Evolutionary conservation across 2,888 invertebrate genomes (phyloP), one percentile per base, ranked within the genome.

Genomic region (Frankliniella fusca): DNA sequence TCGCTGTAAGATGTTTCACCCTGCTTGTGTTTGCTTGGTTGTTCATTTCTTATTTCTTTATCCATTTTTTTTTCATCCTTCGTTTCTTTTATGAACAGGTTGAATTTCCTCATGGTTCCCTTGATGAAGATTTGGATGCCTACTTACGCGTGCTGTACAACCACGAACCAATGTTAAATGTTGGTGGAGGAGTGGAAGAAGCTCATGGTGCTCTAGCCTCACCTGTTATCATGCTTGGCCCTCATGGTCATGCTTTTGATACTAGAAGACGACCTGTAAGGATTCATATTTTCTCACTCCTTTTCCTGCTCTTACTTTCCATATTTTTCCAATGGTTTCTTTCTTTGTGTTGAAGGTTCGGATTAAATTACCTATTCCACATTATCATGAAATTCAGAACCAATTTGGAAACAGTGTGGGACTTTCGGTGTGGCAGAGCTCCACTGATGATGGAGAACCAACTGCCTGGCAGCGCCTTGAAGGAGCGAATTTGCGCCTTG

Each of bases 191-290:
- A 23, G 81, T 81, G 11, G 80, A 70, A n/a, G 54, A 80, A 7
- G 49, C 54, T 28, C 81, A 65, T n/a, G 61, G 82, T 27, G 85
- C 85, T 28, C 80, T 86, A 23, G 86, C 86, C 15, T 85, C 86
- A 11, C 86, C 86, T 27, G 84, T 86, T n/a, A 84, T 86, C 27
- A 85, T 85, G 85, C 80, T 86, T 11, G 86, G 85, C 23, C 86
- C 86, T 20, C 86, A 86, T 83, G 86, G 86, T 20, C 84, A 85
- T 48, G 81, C 83, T 48, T 86, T 86, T 82, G 82, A 81, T n/a
- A 76, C 27, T 27, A 76, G 81, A 80, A 23, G 81, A 84, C 27
- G 82, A 70, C 28, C 82, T 82, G 27, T 84, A 84, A 20, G 86
- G 83, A 38, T 80, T 12, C 28, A 27, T 1, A 61, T 61, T 61